Evolutionary conservation across 2,113 vertebrate species (phyloP), one percentile per base, ranked within the genome.

Genomic region (Cisticola juncidis): DNA sequence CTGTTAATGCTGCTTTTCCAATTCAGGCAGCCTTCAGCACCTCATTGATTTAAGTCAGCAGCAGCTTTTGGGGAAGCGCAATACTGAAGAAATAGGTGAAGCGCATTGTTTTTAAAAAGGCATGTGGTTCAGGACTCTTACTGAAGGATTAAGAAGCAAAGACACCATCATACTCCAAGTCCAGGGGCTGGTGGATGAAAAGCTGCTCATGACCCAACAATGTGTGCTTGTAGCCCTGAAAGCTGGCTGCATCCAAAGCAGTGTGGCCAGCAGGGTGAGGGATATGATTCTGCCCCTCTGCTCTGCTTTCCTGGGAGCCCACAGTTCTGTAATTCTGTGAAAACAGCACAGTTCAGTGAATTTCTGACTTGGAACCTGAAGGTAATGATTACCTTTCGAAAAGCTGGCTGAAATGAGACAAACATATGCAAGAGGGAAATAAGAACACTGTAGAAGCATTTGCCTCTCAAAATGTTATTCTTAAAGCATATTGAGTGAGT

Each of bases 171-270:
- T 51, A 40, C n/a, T 78, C 29, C 15, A 9, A 4, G 1, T 71
- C 19, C 57, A 40, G 19, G 62, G 16, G 15, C 11, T 45, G 26
- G 45, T 44, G 44, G 36, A 20, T 80, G 29, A 29, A 38, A 74
- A 80, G 29, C 66, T 83, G 47, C 15, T 23, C 2, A 0, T 47
- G 21, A 81, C 12, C 9, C 2, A 6, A 3, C 40, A 61, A 10
- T 0, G 4, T 42, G 29, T 0, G 0, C 21, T 82, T 3, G 4
- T 45, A 79, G 36, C 77, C 57, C 36, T 17, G 9, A 74, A 92
- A 9, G 28, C 29, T 23, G 40, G 16, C 45, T 31, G 29, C 11
- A 36, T 70, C 29, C 31, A 56, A 40, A 91, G 60, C 0, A 50
- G 3, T 0, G 0, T 50, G 65, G 26, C 14, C 50, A 60, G 45